A percentile compares a stretch with the other conserved stretches of the same genome.
phyloP scores from a whole-genome alignment of 37 sponge, comb jelly and placozoan genomes.

The Lycopodina hypogea region DNA sequence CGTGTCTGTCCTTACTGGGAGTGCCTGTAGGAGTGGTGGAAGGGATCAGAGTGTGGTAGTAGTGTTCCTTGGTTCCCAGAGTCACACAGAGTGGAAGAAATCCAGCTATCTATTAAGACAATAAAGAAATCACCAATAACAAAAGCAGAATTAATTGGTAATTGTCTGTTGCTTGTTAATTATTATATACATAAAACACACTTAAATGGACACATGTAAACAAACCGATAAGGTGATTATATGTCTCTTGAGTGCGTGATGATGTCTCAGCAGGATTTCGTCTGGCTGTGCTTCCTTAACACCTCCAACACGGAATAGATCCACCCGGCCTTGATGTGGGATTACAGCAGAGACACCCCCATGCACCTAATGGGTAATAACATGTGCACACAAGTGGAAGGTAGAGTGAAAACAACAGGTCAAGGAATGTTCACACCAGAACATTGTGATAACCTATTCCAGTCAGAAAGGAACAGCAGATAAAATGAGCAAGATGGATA shows the following conservation, averaged over 20 bases:
- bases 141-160: too few species aligned
- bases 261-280: conserved; percentile 18
- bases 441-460: too few species aligned
- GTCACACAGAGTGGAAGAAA: too few species aligned
- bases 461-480: too few species aligned
- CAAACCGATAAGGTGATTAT: conserved; percentile 10
- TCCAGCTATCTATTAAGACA: conserved; percentile 9
- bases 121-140: not conserved
- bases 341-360: conserved; percentile 17
- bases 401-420: not conserved
- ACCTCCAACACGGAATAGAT: conserved; percentile 25
- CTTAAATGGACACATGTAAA: not conserved
- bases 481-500: too few species aligned
- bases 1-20: not conserved
- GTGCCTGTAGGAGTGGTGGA: not conserved
- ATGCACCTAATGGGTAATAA: conserved; percentile 27
- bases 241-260: conserved; percentile 12
- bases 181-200: not conserved
- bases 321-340: not conserved
- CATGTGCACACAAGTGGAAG: not conserved
- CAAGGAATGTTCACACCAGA: too few species aligned
- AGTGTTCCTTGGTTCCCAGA: too few species aligned
- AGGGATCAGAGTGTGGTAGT: too few species aligned
- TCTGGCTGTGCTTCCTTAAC: conserved; percentile 7
- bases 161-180: too few species aligned